Conservation (phyloP, 2,888 invertebrate genomes). For the Phorcus lineatus region DNA sequence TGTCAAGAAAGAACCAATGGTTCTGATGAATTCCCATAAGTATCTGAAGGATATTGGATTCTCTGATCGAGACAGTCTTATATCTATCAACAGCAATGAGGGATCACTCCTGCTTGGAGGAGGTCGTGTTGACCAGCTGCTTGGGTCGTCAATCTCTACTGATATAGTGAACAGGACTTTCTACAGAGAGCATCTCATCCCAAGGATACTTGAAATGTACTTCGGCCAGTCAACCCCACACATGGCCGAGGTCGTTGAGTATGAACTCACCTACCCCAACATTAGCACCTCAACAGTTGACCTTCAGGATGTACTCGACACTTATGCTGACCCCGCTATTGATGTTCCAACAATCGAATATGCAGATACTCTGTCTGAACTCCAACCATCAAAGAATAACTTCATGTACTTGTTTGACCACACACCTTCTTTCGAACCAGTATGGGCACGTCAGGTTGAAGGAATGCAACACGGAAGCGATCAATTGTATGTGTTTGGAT, state of each 20-base stretch:
- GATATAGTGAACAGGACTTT: background rate
- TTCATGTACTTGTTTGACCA: constrained; percentile 31
- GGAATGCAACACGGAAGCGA: constrained; percentile 24
- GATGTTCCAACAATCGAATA: background rate
- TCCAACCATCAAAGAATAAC: background rate
- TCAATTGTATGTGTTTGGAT: constrained; percentile 21
- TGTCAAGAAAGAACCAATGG: background rate
- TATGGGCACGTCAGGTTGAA: background rate
- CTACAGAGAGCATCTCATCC: background rate
- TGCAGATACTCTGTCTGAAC: background rate
- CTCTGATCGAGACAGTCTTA: constrained; percentile 16
- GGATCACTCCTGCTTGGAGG: background rate
- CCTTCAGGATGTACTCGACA: background rate
- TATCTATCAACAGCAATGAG: constrained; percentile 30
- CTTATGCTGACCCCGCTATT: background rate
- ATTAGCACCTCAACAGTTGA: background rate
- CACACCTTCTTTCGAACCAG: background rate
- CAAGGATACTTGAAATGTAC: background rate
- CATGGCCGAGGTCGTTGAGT: background rate
- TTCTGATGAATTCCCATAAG: background rate
- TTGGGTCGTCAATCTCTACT: background rate
- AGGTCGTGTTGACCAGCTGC: background rate
- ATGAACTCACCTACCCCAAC: background rate
- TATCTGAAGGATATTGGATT: constrained; percentile 12
- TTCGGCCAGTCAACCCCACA: background rate